A percentile compares a stretch with the other conserved stretches of the same genome.
Evolutionary conservation across 1,140 invertebrate genomes (phyloP).

Genomic region (Zaprionus gabonicus): DNA sequence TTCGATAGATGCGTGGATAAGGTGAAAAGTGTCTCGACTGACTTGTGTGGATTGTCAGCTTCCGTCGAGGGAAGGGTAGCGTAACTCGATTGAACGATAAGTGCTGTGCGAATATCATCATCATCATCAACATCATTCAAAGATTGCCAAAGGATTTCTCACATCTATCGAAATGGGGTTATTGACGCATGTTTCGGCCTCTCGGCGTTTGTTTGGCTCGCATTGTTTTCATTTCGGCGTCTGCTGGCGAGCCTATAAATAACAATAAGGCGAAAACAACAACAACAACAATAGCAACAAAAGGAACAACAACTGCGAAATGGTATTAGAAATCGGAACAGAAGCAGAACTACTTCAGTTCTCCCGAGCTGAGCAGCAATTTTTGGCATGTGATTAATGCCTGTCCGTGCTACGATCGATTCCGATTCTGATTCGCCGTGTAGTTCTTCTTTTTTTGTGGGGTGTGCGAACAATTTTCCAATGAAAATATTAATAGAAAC

Average conservation of each 20-base stretch:
- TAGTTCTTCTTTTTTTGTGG: conserved; percentile 58
- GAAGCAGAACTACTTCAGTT: conserved; percentile 62
- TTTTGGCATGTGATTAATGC: conserved; percentile 71
- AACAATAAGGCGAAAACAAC: conserved; percentile 37
- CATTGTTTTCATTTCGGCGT: conserved; percentile 59
- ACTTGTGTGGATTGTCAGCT: conserved; percentile 36
- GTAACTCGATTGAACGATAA: conserved; percentile 51
- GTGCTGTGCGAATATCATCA: conserved; percentile 59
- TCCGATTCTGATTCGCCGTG: not conserved
- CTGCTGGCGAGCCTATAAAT: conserved; percentile 52
- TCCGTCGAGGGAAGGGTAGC: not conserved
- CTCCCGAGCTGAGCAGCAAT: not conserved
- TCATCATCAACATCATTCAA: conserved; percentile 42
- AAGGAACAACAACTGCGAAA: conserved; percentile 31
- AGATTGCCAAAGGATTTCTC: conserved; percentile 57
- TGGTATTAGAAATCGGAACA: conserved; percentile 32
- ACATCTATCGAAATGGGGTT: conserved; percentile 63
- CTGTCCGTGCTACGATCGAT: conserved; percentile 54
- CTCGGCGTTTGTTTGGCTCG: conserved; percentile 38
- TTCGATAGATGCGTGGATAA: conserved; percentile 53
- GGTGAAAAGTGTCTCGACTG: conserved; percentile 39
- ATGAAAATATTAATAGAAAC: conserved; percentile 81
- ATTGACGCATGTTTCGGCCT: conserved; percentile 73
- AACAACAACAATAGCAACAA: conserved; percentile 43
- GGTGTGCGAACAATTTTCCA: conserved; percentile 74